Evolutionary conservation across 1,140 invertebrate species (phyloP), one percentile per base, ranked within the genome.

Genomic region (Proales similis): DNA sequence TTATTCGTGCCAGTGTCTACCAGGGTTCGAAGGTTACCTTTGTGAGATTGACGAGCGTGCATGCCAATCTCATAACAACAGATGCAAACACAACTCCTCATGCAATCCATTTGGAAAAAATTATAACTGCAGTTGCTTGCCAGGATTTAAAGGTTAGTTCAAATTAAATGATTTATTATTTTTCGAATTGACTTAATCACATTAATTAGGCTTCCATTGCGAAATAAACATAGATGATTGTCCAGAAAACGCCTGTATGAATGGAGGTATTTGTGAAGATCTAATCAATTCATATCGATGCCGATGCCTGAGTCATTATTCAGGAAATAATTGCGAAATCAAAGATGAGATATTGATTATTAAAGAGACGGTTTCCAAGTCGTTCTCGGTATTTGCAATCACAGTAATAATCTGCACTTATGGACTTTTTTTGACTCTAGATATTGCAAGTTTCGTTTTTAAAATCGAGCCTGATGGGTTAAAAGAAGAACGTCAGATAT

Each of bases 1-100:
- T 9, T 61, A 46, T 32, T 20, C 27, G 26, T 61, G 57, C 22
- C 22, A 26, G 33, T 61, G 57, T 46, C 39, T 22, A 46, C 29
- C 36, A 11, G 57, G 57, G 32, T 45, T 61, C 29, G 39, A 61
- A 20, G 57, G 57, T 7, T 24, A 24, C 20, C 47, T 33, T 61
- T 61, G 57, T 46, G 20, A 61, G 27, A 45, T 24, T 33, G 57
- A 61, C 38, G 27, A 61, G n/a, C 19, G 57, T 33, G 42, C 57
- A 32, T 61, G 57, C 27, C 57, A 46, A 45, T 36, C 57, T 33
- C 39, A 61, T 22, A 29, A 30, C 14, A 57, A 57, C 20, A 57
- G 45, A 26, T 61, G 57, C 26, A 45, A 45, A 19, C 39, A 61
- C 19, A 61, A 61, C 14, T 32, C 39, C 4, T 46, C 39, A 42